phyloP scores from a whole-genome alignment of 2,797 vertebrate species.

The Gymnothorax javanicus region DNA sequence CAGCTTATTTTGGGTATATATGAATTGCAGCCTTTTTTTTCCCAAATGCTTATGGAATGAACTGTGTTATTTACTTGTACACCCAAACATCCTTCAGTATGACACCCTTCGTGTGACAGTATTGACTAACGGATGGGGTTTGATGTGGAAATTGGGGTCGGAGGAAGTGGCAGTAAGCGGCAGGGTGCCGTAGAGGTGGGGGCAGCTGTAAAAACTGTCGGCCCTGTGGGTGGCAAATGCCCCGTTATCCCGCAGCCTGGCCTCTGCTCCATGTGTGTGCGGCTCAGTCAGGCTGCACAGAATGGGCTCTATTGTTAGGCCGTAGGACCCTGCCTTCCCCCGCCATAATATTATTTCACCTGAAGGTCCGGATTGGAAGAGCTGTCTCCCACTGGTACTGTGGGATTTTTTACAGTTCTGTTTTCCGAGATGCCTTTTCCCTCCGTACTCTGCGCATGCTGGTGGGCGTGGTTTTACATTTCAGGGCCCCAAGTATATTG shows the following conservation, averaged over 20 bases:
- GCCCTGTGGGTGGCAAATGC: neutral
- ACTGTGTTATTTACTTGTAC: too few relatives aligned
- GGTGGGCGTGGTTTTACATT: neutral
- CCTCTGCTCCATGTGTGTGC: neutral
- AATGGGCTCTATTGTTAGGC: neutral
- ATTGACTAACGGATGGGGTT: too few relatives aligned
- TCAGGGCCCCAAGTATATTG: neutral
- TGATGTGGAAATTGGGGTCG: neutral
- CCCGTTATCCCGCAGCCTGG: neutral
- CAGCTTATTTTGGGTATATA: too few relatives aligned
- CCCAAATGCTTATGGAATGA: too few relatives aligned
- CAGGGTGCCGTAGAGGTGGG: neutral
- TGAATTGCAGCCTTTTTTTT: too few relatives aligned
- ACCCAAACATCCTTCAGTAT: too few relatives aligned
- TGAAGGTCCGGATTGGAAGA: neutral
- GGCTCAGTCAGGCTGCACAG: neutral
- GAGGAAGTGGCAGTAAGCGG: neutral
- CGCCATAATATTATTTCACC: neutral
- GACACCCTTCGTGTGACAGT: too few relatives aligned
- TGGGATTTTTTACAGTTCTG: neutral
- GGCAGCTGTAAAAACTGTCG: constrained; percentile 11
- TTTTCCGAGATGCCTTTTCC: neutral
- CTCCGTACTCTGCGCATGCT: neutral
- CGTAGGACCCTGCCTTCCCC: neutral
- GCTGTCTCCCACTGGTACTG: neutral